phyloP scores from a whole-genome alignment of 2,797 vertebrate genomes.

The Cynodonichthys magdalenae region DNA sequence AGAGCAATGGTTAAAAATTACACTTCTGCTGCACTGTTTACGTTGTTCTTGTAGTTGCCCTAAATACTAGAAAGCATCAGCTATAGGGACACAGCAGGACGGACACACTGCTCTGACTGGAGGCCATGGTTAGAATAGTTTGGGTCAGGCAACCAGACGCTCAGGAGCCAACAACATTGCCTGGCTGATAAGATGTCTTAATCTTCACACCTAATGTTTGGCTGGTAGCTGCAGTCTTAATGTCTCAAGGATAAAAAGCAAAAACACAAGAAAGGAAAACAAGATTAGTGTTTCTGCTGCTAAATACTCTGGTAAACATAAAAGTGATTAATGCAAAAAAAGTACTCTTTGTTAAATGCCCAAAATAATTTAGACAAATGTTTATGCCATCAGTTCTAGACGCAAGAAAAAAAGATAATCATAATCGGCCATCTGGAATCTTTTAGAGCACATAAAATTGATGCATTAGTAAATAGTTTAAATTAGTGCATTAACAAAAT shows the following conservation, averaged over 20 bases:
- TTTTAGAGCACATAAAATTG: too few relatives aligned
- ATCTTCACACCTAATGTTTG: not conserved
- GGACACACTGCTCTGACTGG: constrained; percentile 10
- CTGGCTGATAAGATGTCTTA: constrained; percentile 16
- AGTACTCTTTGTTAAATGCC: not conserved
- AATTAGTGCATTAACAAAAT: too few relatives aligned
- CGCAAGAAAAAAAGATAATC: not conserved
- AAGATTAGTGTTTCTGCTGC: not conserved
- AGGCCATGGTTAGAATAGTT: not conserved
- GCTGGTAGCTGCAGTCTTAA: not conserved
- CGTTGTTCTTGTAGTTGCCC: not conserved
- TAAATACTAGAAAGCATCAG: constrained; percentile 4
- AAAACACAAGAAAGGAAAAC: not conserved
- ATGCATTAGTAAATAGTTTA: too few relatives aligned
- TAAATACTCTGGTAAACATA: not conserved
- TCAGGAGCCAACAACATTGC: constrained; percentile 11
- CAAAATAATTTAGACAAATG: not conserved
- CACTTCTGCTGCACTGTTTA: not conserved
- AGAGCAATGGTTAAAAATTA: not conserved
- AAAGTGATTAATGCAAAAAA: not conserved
- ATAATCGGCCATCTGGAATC: not conserved
- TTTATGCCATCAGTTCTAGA: not conserved
- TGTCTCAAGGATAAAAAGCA: not conserved
- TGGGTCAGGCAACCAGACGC: constrained; percentile 8
- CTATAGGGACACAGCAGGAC: not conserved